Evolutionary conservation across 2,888 invertebrate species (phyloP), one percentile per base, ranked within the genome.

Genomic region (Apodemia mormo): DNA sequence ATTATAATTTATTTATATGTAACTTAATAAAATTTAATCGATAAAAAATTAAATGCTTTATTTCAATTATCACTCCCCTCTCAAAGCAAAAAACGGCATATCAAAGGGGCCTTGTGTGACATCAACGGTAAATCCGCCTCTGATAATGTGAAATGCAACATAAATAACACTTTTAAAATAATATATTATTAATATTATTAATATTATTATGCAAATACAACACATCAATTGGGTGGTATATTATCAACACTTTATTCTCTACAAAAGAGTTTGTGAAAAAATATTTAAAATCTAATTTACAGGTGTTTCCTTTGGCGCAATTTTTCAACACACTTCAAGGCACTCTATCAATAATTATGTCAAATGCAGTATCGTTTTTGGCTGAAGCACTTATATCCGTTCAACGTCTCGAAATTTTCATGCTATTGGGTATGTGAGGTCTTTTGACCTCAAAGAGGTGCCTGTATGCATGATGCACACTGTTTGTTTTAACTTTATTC

Each of bases 291-390:
- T 73, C 65, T 73, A 68, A 76, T 76, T 75, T 94, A 40, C 93
- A 94, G 93, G 95, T 94, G 66, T 95, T 95, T 76, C 94, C 95
- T 73, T 82, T 95, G 89, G 95, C 95, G 76, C 95, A 95, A 85
- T 95, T 95, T 88, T 95, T 90, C 87, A 95, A 95, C 83, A 93
- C 94, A 54, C 89, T 95, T n/a, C 95, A 95, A 87, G 90, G 92
- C 70, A 94, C 94, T 2, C 91, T 95, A 79, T 94, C 95, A 69
- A 94, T 95, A 79, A 94, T 94, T 71, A 95, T 94, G 91, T 95
- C 94, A 70, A 91, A 92, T 79, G 95, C 94, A 52, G 88, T 95
- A 8, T 93, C 94, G 33, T 89, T 93, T 79, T 88, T 94, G 75
- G 95, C 95, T 9, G 95, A 95, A 83, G 94, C 94, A 70, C 84